Conservation (phyloP, 2,113 vertebrate genomes). For the Pelodiscus sinensis region DNA sequence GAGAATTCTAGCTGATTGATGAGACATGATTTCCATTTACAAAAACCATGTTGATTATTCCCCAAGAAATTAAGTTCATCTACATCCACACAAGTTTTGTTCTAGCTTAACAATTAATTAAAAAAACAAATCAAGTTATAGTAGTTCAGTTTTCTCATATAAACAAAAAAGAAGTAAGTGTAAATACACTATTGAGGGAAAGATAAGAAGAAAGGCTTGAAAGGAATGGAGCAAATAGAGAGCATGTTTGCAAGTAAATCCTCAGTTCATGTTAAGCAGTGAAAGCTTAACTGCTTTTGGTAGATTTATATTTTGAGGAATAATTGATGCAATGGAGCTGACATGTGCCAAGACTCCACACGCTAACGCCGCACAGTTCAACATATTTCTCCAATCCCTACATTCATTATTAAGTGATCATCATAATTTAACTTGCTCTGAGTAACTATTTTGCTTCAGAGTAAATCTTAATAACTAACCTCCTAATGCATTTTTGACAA, state of each 20-base stretch:
- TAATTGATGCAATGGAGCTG: not conserved
- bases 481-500: not conserved
- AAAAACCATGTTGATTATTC: too few species aligned
- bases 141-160: too few species aligned
- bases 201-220: rapidly evolving
- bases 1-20: too few species aligned
- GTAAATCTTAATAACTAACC: not conserved
- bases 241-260: not conserved
- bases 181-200: not conserved
- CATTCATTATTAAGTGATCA: not conserved
- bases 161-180: not conserved
- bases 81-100: not conserved
- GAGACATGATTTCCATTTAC: too few species aligned
- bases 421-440: not conserved
- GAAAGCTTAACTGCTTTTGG: not conserved
- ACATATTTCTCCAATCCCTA: not conserved
- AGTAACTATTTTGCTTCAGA: not conserved
- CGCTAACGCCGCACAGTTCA: not conserved
- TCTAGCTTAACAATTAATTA: not conserved
- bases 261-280: not conserved
- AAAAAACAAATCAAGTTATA: too few species aligned
- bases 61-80: too few species aligned
- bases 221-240: not conserved
- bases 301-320: not conserved
- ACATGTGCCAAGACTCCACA: not conserved